Conservation (phyloP, 2,888 invertebrate genomes). For the Eupithecia pulchellata region DNA sequence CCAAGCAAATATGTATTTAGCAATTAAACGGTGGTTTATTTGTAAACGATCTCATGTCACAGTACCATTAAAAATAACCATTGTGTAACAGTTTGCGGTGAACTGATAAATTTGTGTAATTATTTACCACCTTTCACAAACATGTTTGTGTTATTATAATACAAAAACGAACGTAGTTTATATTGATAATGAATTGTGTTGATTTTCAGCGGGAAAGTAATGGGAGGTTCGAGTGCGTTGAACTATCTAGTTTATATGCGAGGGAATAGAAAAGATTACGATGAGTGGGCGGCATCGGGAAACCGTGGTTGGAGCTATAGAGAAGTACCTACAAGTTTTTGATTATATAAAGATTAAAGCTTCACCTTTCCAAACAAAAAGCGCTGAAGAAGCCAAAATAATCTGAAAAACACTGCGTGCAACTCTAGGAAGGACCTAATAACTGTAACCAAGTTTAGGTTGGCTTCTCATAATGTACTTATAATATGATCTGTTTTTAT, state of each 20-base stretch:
- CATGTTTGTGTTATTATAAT: not conserved
- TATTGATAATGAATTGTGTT: not conserved
- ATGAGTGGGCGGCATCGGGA: conserved; percentile 87
- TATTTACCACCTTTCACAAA: conserved; percentile 13
- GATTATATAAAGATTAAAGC: not conserved
- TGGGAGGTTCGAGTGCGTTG: conserved; percentile 88
- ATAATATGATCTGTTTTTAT: too few relatives aligned
- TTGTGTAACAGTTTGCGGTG: conserved; percentile 4
- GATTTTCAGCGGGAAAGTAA: conserved; percentile 85
- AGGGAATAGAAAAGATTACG: conserved; percentile 87
- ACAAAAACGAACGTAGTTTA: not conserved
- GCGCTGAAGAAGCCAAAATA: not conserved
- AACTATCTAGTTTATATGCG: conserved; percentile 88
- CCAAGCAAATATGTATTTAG: not conserved
- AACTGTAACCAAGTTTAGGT: too few relatives aligned
- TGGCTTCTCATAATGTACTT: too few relatives aligned
- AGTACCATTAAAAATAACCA: conserved; percentile 3
- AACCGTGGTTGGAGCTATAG: conserved; percentile 86
- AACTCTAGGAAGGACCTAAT: too few relatives aligned
- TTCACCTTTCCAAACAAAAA: not conserved
- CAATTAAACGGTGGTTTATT: not conserved
- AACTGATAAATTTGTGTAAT: conserved; percentile 16
- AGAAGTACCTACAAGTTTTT: conserved; percentile 64
- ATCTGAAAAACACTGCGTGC: too few relatives aligned
- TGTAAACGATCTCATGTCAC: not conserved